Conservation (phyloP, 2,113 vertebrate genomes). For the Datnioides undecimradiatus region DNA sequence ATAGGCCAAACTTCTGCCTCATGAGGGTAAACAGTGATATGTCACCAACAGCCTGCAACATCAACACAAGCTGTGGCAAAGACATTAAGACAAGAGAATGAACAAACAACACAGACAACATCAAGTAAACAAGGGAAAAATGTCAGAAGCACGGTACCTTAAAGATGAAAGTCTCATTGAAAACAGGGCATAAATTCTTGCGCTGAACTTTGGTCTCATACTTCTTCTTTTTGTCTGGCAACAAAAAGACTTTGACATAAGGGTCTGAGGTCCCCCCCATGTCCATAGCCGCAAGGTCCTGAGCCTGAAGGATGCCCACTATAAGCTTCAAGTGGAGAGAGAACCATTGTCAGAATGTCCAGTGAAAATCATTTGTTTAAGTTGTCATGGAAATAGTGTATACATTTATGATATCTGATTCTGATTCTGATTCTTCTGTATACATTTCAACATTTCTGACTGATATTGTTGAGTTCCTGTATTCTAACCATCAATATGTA, state of each 20-base stretch:
- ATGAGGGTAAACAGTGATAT: slow-evolving; percentile 11
- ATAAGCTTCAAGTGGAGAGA: slow-evolving; percentile 82
- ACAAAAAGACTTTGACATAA: slow-evolving; percentile 90
- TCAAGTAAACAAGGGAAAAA: neutral
- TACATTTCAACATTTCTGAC: neutral
- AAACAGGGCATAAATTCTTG: slow-evolving; percentile 91
- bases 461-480: neutral
- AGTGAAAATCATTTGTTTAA: neutral
- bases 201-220: slow-evolving; percentile 92
- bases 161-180: slow-evolving; percentile 91
- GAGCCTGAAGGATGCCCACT: slow-evolving; percentile 90
- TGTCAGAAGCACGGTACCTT: slow-evolving; percentile 80
- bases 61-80: slow-evolving; percentile 35
- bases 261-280: slow-evolving; percentile 93
- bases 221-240: slow-evolving; percentile 92
- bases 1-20: slow-evolving; percentile 21
- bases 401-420: no score
- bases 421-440: no score
- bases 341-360: slow-evolving; percentile 16
- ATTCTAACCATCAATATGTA: neutral
- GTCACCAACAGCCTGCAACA: slow-evolving; percentile 39
- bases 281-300: slow-evolving; percentile 91
- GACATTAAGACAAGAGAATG: slow-evolving; percentile 30
- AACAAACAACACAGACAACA: slow-evolving; percentile 20
- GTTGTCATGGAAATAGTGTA: neutral